phyloP scores from a whole-genome alignment of 2,113 vertebrate genomes.

The Columba livia region DNA sequence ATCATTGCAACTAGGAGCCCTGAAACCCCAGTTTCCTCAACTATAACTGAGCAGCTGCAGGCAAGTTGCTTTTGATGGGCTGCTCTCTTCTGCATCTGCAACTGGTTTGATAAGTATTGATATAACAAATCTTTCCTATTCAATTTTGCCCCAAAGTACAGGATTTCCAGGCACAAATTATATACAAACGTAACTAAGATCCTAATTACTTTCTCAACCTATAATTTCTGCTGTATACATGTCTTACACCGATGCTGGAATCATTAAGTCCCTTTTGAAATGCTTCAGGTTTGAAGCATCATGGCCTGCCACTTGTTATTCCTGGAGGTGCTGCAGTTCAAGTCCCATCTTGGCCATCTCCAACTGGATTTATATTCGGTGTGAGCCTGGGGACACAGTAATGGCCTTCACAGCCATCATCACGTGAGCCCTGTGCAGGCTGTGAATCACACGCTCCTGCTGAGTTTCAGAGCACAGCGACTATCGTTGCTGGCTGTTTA shows the following conservation, averaged over 20 bases:
- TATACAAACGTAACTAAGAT: background rate
- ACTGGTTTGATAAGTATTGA: background rate
- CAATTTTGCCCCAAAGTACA: background rate
- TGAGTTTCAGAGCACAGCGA: background rate
- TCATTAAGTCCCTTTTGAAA: background rate
- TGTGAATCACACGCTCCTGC: background rate
- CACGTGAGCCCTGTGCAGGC: background rate
- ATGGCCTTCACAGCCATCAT: background rate
- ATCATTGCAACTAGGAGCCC: background rate
- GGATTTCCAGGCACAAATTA: background rate
- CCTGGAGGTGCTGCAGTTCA: background rate
- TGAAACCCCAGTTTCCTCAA: background rate
- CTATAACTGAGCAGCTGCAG: accelerated
- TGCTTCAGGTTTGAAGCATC: background rate
- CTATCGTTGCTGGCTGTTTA: background rate
- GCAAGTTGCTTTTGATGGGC: background rate
- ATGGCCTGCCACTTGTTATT: accelerated
- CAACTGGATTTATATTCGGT: accelerated
- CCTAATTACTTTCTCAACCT: background rate
- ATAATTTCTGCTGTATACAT: background rate
- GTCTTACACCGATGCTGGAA: background rate
- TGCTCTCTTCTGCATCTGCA: background rate
- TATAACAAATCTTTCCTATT: background rate
- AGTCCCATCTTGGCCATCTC: background rate
- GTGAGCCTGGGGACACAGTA: background rate